Conservation (phyloP, 2,888 invertebrate genomes). For the Nephrotoma guestfalica region DNA sequence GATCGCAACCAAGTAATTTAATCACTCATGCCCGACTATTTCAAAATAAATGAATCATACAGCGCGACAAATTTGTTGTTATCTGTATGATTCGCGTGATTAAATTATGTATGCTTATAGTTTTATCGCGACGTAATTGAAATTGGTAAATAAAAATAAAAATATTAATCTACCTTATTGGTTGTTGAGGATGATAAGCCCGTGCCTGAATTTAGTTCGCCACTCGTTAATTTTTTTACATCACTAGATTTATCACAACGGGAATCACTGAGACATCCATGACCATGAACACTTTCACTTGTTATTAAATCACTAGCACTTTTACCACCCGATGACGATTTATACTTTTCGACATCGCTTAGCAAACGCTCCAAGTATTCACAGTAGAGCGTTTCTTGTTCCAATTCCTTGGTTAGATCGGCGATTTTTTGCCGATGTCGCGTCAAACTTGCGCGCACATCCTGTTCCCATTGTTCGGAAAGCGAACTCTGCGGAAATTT, state of each 20-base stretch:
- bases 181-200: neutral
- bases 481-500: constrained; percentile 80
- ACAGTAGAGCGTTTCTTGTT: constrained; percentile 82
- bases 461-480: constrained; percentile 86
- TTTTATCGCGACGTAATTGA: neutral
- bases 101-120: neutral
- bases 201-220: neutral
- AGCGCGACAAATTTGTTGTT: neutral
- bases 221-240: neutral
- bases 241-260: neutral
- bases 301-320: neutral
- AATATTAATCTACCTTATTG: neutral
- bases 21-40: neutral
- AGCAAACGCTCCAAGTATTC: constrained; percentile 74
- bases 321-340: neutral
- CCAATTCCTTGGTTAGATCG: constrained; percentile 68
- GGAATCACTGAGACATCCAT: neutral
- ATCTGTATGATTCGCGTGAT: neutral
- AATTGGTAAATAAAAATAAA: neutral
- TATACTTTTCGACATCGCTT: constrained; percentile 69
- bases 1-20: neutral
- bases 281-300: neutral
- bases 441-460: constrained; percentile 76
- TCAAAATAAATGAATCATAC: neutral
- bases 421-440: constrained; percentile 79